These are phyloP conservation scores for Apotomis turbidana DNA, from an alignment of 2,888 invertebrate genomes.

Conservation along the genomic window DNA sequence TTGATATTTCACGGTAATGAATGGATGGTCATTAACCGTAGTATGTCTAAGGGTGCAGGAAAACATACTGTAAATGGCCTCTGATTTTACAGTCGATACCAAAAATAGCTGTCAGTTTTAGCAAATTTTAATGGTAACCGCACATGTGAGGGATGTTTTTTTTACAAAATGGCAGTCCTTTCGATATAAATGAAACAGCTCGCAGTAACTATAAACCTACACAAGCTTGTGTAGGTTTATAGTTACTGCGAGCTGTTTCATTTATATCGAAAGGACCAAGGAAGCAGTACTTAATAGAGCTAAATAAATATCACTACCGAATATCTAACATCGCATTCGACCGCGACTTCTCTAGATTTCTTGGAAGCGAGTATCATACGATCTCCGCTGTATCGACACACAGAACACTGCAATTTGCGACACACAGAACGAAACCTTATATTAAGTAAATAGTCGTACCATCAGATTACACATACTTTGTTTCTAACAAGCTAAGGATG, in stretches of 20 bases:
- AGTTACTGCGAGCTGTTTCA: background rate
- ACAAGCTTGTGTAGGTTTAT: background rate
- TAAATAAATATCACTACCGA: conserved; percentile 19
- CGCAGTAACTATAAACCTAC: background rate
- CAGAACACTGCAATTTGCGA: conserved; percentile 28
- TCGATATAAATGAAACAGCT: too few relatives aligned
- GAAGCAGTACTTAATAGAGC: conserved; percentile 12
- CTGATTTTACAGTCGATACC: too few relatives aligned
- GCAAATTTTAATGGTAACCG: too few relatives aligned
- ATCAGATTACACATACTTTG: conserved; percentile 31
- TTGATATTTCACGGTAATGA: too few relatives aligned
- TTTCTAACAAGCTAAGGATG: conserved; percentile 39
- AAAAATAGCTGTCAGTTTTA: too few relatives aligned
- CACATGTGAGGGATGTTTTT: too few relatives aligned
- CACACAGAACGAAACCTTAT: conserved; percentile 21
- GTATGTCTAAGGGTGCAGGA: too few relatives aligned
- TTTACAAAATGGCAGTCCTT: too few relatives aligned
- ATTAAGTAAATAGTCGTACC: conserved; percentile 32
- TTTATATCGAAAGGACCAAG: background rate
- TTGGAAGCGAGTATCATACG: conserved; percentile 13
- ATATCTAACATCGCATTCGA: conserved; percentile 24
- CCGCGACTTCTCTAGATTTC: background rate
- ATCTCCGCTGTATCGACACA: conserved; percentile 23
- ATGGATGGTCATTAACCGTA: too few relatives aligned
- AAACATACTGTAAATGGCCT: too few relatives aligned